phyloP scores from a whole-genome alignment of 2,888 invertebrate species.

The Kryphioiulus occultus region DNA sequence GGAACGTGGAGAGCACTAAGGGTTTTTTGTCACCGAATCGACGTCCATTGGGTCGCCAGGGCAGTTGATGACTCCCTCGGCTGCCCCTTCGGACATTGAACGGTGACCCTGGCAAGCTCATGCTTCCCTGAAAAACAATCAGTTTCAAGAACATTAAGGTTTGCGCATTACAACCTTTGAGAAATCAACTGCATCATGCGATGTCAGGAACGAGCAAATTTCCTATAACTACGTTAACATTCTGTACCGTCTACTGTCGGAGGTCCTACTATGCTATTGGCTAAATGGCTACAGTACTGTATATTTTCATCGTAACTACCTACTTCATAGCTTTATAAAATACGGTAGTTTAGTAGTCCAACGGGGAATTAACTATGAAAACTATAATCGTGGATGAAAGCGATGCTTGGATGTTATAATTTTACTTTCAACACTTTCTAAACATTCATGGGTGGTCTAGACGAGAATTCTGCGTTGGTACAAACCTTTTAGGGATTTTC shows the following conservation, averaged over 20 bases:
- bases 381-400: background rate
- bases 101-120: conserved; percentile 96
- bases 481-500: background rate
- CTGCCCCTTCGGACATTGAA: conserved; percentile 91
- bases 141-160: background rate
- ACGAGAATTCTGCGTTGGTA: background rate
- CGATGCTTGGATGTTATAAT: background rate
- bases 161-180: background rate
- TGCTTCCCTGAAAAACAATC: conserved; percentile 84
- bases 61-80: conserved; percentile 90
- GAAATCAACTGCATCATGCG: background rate
- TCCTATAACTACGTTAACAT: background rate
- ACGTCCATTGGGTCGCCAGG: conserved; percentile 77
- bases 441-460: background rate
- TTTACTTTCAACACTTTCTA: background rate
- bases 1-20: conserved; percentile 89
- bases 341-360: background rate
- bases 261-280: background rate
- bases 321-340: background rate
- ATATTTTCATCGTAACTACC: background rate
- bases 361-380: background rate
- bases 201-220: background rate
- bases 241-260: background rate
- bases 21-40: conserved; percentile 86
- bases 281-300: too few species aligned